Base-by-base conservation (phyloP, 1,140 invertebrate genomes). In the Odontomachus brunneus region DNA sequence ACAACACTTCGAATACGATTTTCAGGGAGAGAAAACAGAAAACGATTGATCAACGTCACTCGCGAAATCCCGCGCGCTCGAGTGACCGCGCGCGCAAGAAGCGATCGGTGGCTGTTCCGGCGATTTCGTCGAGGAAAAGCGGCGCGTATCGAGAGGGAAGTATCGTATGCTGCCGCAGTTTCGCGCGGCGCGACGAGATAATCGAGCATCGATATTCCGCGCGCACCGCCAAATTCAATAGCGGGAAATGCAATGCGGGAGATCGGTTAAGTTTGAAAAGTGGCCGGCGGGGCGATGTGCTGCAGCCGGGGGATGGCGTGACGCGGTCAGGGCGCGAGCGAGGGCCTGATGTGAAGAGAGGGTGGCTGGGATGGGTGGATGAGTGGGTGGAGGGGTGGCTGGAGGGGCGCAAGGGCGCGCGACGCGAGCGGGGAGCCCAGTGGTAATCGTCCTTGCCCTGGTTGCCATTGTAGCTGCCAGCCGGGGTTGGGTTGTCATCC, bases 371-470 rank as follows among this genome's bases (percentile, higher is more conserved):
- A n/a, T n/a, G n/a, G n/a, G n/a, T n/a, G n/a, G n/a, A 59, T 14
- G 63, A 19, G 19, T 24, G 26, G 29, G 55, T 33, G 11, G n/a
- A 15, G 14, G 2, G 15, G 53, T 9, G n/a, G 38, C 19, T 9
- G 9, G 29, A n/a, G 17, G 12, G 44, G 44, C 53, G 33, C 19
- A 12, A 22, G 17, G 44, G 65, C 17, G 14, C 38, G 38, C 53
- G 38, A n/a, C 14, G 44, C 17, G 14, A 53, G 38, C 53, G 38
- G 26, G n/a, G 44, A 49, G 60, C 49, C 19, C 19, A 60, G 51
- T 44, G 63, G 71, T 89, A 87, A 89, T 88, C 85, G 87, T 89
- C 85, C 88, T 89, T 89, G 84, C 82, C 81, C 87, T 83, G 83
- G 73, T 89, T 88, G 83, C 49, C 81, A 69, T 82, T 85, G 85